Evolutionary conservation across 1,140 invertebrate genomes (phyloP), one percentile per base, ranked within the genome.

Genomic region (Stratiolaelaps scimitus): DNA sequence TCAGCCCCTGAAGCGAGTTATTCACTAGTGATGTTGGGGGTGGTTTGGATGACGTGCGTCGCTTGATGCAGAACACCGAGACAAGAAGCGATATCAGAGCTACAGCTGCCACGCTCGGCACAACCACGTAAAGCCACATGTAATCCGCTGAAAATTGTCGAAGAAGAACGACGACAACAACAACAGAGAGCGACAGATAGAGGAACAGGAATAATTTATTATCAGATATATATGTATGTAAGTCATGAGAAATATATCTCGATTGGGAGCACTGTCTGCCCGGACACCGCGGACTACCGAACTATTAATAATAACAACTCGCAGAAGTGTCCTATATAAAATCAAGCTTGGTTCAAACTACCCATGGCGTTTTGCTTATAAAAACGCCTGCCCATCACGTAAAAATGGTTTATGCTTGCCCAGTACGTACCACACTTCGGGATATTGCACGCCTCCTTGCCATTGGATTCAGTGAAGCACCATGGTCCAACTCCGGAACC

Each of bases 401-500:
- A 10, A 10, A 68, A 67, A 67, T 40, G 10, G 10, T 40, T 10
- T 40, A 40, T 40, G 34, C 10, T 6, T 40, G 34, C 34, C 34
- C 34, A 40, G 10, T 72, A 74, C 75, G 78, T 74, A 81, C 82
- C 82, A 80, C 91, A 95, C 77, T 87, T 85, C 17, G 85, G 84
- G 71, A 95, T 84, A 72, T 86, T 81, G 77, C 91, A 95, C 56
- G 83, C 72, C 74, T 92, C 87, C 71, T 82, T 82, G 67, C 73
- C 71, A 68, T 75, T 71, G n/a, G 74, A 74, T 7, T 72, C 70
- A 17, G 78, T 79, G 71, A 86, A 90, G 77, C 93, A 98, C 89
- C 92, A 98, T 0, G 94, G 94, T 69, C 86, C 83, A 0, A 75
- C 73, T 73, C 88, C 84, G 0, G 80, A 76, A 34, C 83, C 82